Evolutionary conservation across 2,888 invertebrate genomes (phyloP).

Genomic region (Choreutis nemorana): DNA sequence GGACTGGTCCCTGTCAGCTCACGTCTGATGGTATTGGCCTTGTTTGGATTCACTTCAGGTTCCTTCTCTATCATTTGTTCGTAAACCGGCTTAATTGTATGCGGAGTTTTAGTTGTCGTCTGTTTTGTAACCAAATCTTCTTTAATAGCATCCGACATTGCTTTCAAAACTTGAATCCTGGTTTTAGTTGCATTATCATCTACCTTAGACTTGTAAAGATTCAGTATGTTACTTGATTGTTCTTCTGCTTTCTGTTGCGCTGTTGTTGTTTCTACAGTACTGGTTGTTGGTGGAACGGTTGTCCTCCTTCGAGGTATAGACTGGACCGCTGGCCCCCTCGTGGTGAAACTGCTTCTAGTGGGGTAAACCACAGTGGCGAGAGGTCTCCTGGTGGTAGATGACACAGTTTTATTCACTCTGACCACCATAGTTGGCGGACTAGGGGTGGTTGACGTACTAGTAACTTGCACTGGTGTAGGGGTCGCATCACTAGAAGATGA

Average conservation of each 20-base stretch:
- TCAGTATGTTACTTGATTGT: constrained; percentile 37
- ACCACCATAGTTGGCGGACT: constrained; percentile 51
- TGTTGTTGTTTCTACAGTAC: constrained; percentile 27
- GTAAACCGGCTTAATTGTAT: constrained; percentile 60
- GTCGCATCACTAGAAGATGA: constrained; percentile 61
- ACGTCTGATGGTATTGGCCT: constrained; percentile 69
- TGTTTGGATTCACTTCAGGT: constrained; percentile 34
- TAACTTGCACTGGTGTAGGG: constrained; percentile 37
- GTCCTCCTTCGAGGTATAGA: constrained; percentile 67
- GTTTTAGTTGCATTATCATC: constrained; percentile 31
- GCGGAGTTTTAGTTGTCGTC: constrained; percentile 41
- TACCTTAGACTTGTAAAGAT: constrained; percentile 36
- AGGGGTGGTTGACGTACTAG: constrained; percentile 32
- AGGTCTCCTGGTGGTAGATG: constrained; percentile 65
- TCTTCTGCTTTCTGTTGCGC: constrained; percentile 32
- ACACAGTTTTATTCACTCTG: constrained; percentile 52
- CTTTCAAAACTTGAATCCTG: constrained; percentile 42
- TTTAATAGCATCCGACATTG: constrained; percentile 30
- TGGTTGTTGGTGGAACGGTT: constrained; percentile 29
- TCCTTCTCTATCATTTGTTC: constrained; percentile 55
- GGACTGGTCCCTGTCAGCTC: constrained; percentile 68
- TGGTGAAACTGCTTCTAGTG: constrained; percentile 60
- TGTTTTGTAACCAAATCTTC: constrained; percentile 48
- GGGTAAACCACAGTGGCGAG: constrained; percentile 58
- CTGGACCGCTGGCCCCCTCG: constrained; percentile 71